A percentile compares a stretch with the other conserved stretches of the same genome.
Evolutionary conservation across 2,113 vertebrate species (phyloP).

Genomic region (Pygoscelis antarcticus): DNA sequence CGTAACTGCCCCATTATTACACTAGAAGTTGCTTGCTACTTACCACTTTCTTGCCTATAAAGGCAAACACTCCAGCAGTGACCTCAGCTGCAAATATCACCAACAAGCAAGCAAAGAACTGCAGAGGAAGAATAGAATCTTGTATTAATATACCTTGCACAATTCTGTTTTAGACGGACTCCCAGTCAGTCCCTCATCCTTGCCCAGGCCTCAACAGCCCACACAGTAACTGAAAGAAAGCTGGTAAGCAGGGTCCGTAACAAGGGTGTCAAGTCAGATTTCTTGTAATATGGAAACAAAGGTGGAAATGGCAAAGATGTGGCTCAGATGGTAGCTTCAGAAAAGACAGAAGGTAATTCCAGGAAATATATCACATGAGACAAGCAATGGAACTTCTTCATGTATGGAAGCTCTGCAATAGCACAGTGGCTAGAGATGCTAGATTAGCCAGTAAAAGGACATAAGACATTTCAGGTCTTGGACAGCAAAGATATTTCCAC

Average conservation of each 20-base stretch:
- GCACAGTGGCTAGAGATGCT: not conserved
- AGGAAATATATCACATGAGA: not conserved
- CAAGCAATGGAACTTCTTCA: not conserved
- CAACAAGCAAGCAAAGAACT: constrained; percentile 95
- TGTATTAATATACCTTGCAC: not conserved
- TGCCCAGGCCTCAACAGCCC: not conserved
- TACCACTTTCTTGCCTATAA: constrained; percentile 92
- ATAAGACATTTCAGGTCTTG: not conserved
- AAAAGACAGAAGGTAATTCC: not conserved
- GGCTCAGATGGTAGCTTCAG: not conserved
- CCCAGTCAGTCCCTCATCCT: not conserved
- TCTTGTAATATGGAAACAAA: not conserved
- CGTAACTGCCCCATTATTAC: not conserved
- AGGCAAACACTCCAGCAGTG: constrained; percentile 94
- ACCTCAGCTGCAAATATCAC: constrained; percentile 97
- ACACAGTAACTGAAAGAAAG: not conserved
- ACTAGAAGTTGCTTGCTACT: constrained; percentile 41
- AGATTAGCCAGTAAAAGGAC: not conserved
- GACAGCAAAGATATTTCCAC: not conserved
- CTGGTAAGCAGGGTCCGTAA: not conserved
- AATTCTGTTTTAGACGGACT: not conserved
- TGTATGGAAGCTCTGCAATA: not conserved
- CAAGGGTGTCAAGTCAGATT: not conserved
- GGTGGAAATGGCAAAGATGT: not conserved
- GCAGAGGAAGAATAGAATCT: constrained; percentile 49